A percentile compares a stretch with the other conserved stretches of the same genome.
Conservation (phyloP, 1,140 invertebrate genomes). For the Pteromalus puparum region DNA sequence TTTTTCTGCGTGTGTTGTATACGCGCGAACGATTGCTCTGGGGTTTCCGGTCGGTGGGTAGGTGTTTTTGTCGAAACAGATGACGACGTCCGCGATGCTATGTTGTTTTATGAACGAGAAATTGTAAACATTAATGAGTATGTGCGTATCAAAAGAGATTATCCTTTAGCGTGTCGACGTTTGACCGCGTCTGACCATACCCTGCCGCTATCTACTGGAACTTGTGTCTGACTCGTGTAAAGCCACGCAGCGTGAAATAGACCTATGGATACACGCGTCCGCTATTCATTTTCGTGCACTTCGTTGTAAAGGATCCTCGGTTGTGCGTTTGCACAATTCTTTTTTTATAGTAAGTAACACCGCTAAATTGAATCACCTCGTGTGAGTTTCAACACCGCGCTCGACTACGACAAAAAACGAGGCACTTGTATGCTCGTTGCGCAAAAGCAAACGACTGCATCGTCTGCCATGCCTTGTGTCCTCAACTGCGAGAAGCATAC, state of each 20-base stretch:
- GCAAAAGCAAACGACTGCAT: not conserved
- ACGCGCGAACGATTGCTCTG: not conserved
- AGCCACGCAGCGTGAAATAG: not conserved
- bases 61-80: not conserved
- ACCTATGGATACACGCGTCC: too few relatives aligned
- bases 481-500: not conserved
- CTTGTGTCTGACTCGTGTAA: too few relatives aligned
- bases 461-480: not conserved
- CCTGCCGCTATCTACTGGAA: not conserved
- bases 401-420: not conserved
- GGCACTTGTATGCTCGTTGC: not conserved
- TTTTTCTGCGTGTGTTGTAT: not conserved
- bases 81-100: not conserved
- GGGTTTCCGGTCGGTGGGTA: not conserved
- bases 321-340: not conserved
- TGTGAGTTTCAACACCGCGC: not conserved
- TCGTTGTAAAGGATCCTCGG: too few relatives aligned
- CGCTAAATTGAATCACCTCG: not conserved
- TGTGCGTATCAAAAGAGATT: not conserved
- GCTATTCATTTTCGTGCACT: too few relatives aligned
- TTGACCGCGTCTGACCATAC: not conserved
- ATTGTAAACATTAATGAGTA: not conserved
- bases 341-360: not conserved
- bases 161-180: not conserved
- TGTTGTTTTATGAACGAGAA: not conserved